phyloP scores from a whole-genome alignment of 2,113 vertebrate species.

The human region GRCh38 chr3:184308501-184309000 shows the following conservation, averaged over 20 bases:
- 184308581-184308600: background rate
- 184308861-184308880: constrained; percentile 98
- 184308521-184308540: constrained; percentile 96
- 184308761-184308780: constrained; percentile 98
- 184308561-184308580: constrained; percentile 90
- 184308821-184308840: constrained; percentile 95
- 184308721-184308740: constrained; percentile 98
- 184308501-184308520: constrained; percentile 98
- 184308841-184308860: constrained; percentile 98
- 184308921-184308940: background rate
- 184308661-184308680: rapidly evolving
- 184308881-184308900: constrained; percentile 83
- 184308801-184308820: constrained; percentile 98
- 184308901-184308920: background rate
- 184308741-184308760: constrained; percentile 99
- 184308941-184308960: background rate
- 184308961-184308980: background rate
- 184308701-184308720: constrained; percentile 95
- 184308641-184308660: background rate
- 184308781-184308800: constrained; percentile 96
- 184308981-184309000: constrained; percentile 34
- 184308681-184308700: background rate
- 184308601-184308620: background rate
- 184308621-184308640: background rate
- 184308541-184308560: constrained; percentile 96